Percentiles rank a stretch among this genome's conserved stretches.
Evolutionary conservation across 2,797 vertebrate species (phyloP).

Genomic region (Alauda arvensis): DNA sequence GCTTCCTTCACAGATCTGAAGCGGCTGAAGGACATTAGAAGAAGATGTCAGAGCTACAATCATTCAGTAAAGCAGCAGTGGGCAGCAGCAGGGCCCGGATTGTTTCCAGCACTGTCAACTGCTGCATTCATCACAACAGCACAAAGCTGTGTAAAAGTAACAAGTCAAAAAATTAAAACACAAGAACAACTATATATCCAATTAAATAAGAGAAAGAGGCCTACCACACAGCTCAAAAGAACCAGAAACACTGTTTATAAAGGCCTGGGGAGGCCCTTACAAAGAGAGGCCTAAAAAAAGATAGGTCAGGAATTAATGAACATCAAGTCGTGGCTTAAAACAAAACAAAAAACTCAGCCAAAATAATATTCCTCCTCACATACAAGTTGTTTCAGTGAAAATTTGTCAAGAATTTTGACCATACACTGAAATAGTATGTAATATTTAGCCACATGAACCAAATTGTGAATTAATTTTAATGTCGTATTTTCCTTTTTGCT

Average conservation of each 20-base stretch:
- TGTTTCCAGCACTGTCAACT: constrained; percentile 35
- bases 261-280: not conserved
- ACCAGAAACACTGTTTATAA: not conserved
- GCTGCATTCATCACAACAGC: not conserved
- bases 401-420: not conserved
- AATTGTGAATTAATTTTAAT: not conserved
- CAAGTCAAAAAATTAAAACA: constrained; percentile 30
- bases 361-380: not conserved
- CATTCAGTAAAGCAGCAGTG: not conserved
- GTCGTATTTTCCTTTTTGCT: not conserved
- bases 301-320: not conserved
- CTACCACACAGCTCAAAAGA: not conserved
- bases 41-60: not conserved
- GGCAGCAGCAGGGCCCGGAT: not conserved
- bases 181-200: not conserved
- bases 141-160: not conserved
- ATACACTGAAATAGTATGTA: not conserved
- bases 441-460: not conserved
- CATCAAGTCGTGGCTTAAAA: not conserved
- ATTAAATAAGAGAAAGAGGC: not conserved
- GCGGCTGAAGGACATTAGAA: constrained; percentile 7
- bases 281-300: not conserved
- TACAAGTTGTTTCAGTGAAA: not conserved
- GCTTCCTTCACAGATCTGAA: not conserved
- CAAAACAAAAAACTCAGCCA: not conserved